Conservation (phyloP, 1,140 invertebrate species). For the Bombus difficillimus region DNA sequence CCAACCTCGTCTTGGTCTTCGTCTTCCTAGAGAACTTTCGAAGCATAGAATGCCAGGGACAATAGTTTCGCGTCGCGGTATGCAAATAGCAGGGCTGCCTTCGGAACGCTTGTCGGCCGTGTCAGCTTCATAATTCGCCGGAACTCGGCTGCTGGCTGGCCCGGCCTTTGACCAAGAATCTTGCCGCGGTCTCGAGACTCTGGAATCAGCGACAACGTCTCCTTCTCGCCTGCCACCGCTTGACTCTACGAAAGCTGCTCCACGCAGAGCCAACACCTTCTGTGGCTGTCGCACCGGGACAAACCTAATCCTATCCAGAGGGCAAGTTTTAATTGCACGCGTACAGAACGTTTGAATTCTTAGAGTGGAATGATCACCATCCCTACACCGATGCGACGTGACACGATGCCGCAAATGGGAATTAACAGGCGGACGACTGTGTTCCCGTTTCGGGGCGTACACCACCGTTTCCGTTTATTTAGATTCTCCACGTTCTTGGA, state of each 20-base stretch:
- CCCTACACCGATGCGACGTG: not conserved
- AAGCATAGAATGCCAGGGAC: conserved; percentile 32
- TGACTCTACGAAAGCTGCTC: not conserved
- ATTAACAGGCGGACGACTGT: conserved; percentile 10
- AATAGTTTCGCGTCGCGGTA: conserved; percentile 54
- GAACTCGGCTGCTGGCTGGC: conserved; percentile 49
- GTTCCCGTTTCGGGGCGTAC: not conserved
- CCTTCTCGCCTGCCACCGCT: not conserved
- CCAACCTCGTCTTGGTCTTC: not conserved
- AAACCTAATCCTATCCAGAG: conserved; percentile 21
- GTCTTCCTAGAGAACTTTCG: conserved; percentile 10
- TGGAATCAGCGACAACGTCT: conserved; percentile 7
- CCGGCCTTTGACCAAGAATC: conserved; percentile 56
- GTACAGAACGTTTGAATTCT: conserved; percentile 29
- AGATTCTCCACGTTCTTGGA: not conserved
- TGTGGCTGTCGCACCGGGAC: conserved; percentile 4
- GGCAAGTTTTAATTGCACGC: conserved; percentile 54
- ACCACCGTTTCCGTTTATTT: no score
- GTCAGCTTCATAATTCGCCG: conserved; percentile 63
- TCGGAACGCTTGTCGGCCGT: conserved; percentile 50
- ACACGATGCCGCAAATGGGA: conserved; percentile 23
- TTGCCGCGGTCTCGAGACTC: conserved; percentile 43
- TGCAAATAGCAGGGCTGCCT: conserved; percentile 58
- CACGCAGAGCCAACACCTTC: conserved; percentile 35
- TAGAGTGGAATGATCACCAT: not conserved